Evolutionary conservation across 2,113 vertebrate species (phyloP).

Genomic region (Callorhinus ursinus): DNA sequence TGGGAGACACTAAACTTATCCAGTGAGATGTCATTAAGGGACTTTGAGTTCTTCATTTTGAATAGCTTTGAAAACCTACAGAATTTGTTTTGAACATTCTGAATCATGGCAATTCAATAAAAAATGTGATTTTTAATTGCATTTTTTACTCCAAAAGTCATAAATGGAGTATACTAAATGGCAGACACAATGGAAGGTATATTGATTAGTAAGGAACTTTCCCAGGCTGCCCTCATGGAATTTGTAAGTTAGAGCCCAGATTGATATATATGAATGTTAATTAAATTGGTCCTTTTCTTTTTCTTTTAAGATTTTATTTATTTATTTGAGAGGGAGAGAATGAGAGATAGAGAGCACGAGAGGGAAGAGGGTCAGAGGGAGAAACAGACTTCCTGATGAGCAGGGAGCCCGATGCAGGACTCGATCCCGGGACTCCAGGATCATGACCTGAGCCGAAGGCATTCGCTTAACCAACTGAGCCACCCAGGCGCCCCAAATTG

Average conservation of each 20-base stretch:
- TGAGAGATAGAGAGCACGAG: too few species aligned
- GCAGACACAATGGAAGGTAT: accelerated
- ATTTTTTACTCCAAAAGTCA: not conserved
- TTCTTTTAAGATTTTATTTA: too few species aligned
- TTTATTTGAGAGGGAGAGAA: too few species aligned
- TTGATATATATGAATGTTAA: not conserved
- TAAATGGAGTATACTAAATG: not conserved
- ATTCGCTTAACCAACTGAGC: too few species aligned
- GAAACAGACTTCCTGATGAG: too few species aligned
- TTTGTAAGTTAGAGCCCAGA: not conserved
- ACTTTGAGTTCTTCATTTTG: not conserved
- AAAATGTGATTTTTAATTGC: not conserved
- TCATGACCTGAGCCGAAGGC: too few species aligned
- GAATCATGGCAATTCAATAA: not conserved
- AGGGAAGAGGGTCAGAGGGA: too few species aligned
- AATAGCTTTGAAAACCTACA: not conserved
- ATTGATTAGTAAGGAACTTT: accelerated
- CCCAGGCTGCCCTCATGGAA: accelerated
- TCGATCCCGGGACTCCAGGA: too few species aligned
- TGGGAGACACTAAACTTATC: too few species aligned
- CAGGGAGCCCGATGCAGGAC: too few species aligned
- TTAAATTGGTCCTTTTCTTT: not conserved
- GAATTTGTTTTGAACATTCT: not conserved
- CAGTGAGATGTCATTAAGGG: not conserved
- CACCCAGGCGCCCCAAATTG: too few species aligned